phyloP scores from a whole-genome alignment of 2,888 invertebrate species.

The Branchipolynoe longqiensis region DNA sequence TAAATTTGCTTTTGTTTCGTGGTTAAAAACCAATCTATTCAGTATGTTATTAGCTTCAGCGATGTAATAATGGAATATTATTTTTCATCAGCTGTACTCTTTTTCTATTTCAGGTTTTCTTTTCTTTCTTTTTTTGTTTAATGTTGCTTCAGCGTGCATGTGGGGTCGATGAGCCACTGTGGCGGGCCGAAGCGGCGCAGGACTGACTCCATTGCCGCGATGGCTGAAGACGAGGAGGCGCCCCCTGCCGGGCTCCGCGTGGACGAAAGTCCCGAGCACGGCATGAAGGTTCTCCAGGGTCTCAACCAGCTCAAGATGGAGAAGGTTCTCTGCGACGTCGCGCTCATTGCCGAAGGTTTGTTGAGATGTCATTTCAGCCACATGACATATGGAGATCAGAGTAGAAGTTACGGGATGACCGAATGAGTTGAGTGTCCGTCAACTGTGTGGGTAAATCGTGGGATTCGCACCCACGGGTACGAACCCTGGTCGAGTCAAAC shows the following conservation, averaged over 20 bases:
- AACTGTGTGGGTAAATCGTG: no score
- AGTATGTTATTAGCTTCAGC: background rate
- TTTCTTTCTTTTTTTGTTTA: conserved; percentile 59
- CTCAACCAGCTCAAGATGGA: conserved; percentile 80
- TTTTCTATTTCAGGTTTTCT: conserved; percentile 56
- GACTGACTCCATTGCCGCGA: conserved; percentile 50
- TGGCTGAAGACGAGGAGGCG: conserved; percentile 61
- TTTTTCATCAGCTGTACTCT: background rate
- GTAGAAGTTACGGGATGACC: no score
- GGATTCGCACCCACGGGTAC: no score
- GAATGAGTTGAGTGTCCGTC: no score
- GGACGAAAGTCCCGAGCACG: conserved; percentile 75
- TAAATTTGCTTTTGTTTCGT: background rate
- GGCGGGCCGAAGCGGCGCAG: conserved; percentile 62
- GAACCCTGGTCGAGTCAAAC: no score
- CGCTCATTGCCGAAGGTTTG: conserved; percentile 82
- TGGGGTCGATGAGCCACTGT: conserved; percentile 63
- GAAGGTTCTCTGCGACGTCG: conserved; percentile 81
- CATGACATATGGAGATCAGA: no score
- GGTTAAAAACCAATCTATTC: background rate
- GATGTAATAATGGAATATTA: background rate
- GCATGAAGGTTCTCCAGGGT: conserved; percentile 80
- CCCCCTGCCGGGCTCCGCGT: conserved; percentile 59
- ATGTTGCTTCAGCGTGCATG: conserved; percentile 54
- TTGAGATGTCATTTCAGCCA: no score